phyloP scores from a whole-genome alignment of 2,888 invertebrate genomes.

The Priocnemis perturbator region DNA sequence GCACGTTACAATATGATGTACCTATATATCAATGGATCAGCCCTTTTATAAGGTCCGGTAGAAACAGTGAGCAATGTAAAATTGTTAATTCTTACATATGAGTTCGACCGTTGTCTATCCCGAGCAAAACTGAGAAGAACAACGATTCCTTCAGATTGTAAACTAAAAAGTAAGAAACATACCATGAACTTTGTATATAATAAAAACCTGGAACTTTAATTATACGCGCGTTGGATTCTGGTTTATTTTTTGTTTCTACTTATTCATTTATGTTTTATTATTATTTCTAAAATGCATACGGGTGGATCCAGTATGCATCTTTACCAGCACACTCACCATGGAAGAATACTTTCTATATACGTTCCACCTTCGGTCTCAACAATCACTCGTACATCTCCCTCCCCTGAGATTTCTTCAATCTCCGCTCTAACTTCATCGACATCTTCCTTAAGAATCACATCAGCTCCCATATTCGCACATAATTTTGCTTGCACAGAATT shows the following conservation, averaged over 20 bases:
- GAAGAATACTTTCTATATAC: background rate
- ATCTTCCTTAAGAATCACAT: slow-evolving; percentile 3
- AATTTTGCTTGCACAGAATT: slow-evolving; percentile 14
- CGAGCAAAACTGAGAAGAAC: slow-evolving; percentile 23
- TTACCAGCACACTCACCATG: background rate
- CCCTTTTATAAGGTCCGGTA: slow-evolving; percentile 28
- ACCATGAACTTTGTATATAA: background rate
- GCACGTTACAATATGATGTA: background rate
- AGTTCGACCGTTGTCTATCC: background rate
- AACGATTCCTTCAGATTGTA: slow-evolving; percentile 22
- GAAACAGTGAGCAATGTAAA: slow-evolving; percentile 18
- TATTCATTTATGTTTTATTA: too few relatives aligned
- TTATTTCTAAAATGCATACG: too few relatives aligned
- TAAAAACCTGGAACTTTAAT: too few relatives aligned
- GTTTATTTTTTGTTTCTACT: too few relatives aligned
- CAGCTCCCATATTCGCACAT: slow-evolving; percentile 22
- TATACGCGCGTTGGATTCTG: too few relatives aligned
- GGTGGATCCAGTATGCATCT: too few relatives aligned
- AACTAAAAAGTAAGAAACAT: slow-evolving; percentile 15
- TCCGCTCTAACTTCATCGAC: background rate
- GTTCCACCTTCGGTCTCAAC: slow-evolving; percentile 27
- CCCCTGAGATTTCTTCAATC: slow-evolving; percentile 16
- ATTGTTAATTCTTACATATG: background rate
- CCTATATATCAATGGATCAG: slow-evolving; percentile 33
- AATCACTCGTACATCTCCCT: slow-evolving; percentile 22